Conservation (phyloP, 2,113 vertebrate species). For the Sinocyclocheilus rhinocerous region DNA sequence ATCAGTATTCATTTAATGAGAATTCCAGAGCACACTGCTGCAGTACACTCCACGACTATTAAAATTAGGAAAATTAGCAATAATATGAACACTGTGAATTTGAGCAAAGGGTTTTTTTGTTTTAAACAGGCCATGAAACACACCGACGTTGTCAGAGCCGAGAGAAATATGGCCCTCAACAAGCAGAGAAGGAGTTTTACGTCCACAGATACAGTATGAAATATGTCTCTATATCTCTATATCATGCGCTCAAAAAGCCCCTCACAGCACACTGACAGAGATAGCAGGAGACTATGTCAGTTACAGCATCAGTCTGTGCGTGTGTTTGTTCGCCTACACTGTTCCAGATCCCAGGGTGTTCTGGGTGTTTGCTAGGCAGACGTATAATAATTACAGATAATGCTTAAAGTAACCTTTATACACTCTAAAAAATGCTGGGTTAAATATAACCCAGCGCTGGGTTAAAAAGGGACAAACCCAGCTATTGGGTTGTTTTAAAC, state of each 20-base stretch:
- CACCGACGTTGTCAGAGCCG: slow-evolving; percentile 51
- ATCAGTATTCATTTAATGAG: slow-evolving; percentile 43
- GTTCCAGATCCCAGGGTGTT: too few relatives aligned
- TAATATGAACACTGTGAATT: slow-evolving; percentile 53
- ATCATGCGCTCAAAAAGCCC: not conserved
- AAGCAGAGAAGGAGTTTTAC: slow-evolving; percentile 57
- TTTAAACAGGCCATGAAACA: slow-evolving; percentile 59
- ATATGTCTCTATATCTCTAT: not conserved
- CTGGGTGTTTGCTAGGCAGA: too few relatives aligned
- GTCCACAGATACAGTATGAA: slow-evolving; percentile 30
- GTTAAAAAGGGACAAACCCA: too few relatives aligned
- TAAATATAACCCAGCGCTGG: too few relatives aligned
- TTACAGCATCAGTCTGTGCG: slow-evolving; percentile 52
- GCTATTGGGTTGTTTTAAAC: too few relatives aligned
- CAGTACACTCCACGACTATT: not conserved
- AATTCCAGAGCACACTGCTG: slow-evolving; percentile 10
- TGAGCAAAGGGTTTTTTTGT: slow-evolving; percentile 54
- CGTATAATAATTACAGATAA: not conserved
- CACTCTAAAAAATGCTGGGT: too few relatives aligned
- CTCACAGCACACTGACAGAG: slow-evolving; percentile 45
- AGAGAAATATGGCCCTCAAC: slow-evolving; percentile 60
- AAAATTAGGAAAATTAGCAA: slow-evolving; percentile 49
- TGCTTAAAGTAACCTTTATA: not conserved
- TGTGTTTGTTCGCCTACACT: not conserved
- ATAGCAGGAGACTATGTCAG: slow-evolving; percentile 57